Evolutionary conservation across 2,888 invertebrate genomes (phyloP), one percentile per base, ranked within the genome.

Genomic region (Tridacna crocea): DNA sequence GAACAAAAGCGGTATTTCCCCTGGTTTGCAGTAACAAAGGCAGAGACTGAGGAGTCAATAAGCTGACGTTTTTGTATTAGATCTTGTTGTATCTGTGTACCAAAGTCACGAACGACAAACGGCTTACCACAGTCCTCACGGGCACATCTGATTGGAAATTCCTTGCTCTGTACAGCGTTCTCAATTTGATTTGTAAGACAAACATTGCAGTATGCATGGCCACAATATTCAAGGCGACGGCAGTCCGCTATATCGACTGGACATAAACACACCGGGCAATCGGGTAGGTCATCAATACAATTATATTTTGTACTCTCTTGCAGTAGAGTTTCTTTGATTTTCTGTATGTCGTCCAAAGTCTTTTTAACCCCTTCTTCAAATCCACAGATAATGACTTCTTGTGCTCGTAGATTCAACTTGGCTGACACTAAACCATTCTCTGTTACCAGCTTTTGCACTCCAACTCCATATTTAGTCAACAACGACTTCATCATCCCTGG

Each of bases 201-300:
- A 6, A 83, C 83, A 8, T 70, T 77, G 77, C 93, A 93, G 75
- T 92, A 93, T 6, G 90, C 84, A 84, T 93, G 93, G 2, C 92
- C 92, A 80, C 93, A 93, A 15, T 78, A 84, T 66, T 93, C 92
- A n/a, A 92, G 79, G 13, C 92, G 85, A 73, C 90, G 90, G 19
- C 91, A 75, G 15, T 90, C 88, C 0, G 63, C 61, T 19, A 75
- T 74, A 8, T 91, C 90, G 3, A 92, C 83, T 13, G 89, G 88
- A 77, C 89, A 91, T 27, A 92, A 79, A 79, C 93, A 93, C 15
- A 91, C 88, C n/a, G 89, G 88, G 77, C 93, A 93, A 26, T 92
- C 91, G 24, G 84, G 87, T 27, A 27, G 10, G 2, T 46, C 63
- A 27, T 27, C 63, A n/a, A 48, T 24, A 60, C 19, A 36, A 11